Percentiles rank a stretch among this genome's conserved stretches.
Evolutionary conservation across 2,888 invertebrate species (phyloP).

Genomic region (Acholoe squamosa): DNA sequence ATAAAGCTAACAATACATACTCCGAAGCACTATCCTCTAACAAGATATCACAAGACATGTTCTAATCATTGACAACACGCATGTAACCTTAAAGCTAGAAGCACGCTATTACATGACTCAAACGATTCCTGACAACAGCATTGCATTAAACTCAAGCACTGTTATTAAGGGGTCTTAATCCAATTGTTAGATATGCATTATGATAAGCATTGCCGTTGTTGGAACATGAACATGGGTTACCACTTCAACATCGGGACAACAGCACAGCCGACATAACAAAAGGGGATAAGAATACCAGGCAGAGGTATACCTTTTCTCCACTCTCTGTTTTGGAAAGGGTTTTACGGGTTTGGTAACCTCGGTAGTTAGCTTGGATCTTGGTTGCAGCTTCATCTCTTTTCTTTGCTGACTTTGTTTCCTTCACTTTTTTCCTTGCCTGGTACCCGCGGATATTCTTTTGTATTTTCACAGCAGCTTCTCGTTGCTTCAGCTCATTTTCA

Average conservation of each 20-base stretch:
- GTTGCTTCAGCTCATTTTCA: background rate
- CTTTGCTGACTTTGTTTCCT: background rate
- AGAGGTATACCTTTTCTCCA: background rate
- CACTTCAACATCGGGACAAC: background rate
- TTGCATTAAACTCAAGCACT: background rate
- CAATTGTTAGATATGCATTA: background rate
- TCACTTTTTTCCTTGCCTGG: conserved; percentile 14
- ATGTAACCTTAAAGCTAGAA: background rate
- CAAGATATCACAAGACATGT: background rate
- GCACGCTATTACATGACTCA: background rate
- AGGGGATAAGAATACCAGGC: background rate
- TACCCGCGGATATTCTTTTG: conserved; percentile 42
- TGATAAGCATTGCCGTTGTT: background rate
- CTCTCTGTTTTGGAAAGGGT: background rate
- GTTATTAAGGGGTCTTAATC: background rate
- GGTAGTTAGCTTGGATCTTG: conserved; percentile 29
- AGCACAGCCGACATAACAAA: background rate
- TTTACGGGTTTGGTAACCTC: conserved; percentile 34
- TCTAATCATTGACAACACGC: background rate
- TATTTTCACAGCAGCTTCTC: conserved; percentile 24
- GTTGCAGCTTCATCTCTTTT: conserved; percentile 25
- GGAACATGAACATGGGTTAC: background rate
- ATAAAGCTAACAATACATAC: background rate
- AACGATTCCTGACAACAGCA: background rate
- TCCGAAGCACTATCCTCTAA: background rate